phyloP scores from a whole-genome alignment of 2,888 invertebrate genomes.

The Geophilus truncorum region DNA sequence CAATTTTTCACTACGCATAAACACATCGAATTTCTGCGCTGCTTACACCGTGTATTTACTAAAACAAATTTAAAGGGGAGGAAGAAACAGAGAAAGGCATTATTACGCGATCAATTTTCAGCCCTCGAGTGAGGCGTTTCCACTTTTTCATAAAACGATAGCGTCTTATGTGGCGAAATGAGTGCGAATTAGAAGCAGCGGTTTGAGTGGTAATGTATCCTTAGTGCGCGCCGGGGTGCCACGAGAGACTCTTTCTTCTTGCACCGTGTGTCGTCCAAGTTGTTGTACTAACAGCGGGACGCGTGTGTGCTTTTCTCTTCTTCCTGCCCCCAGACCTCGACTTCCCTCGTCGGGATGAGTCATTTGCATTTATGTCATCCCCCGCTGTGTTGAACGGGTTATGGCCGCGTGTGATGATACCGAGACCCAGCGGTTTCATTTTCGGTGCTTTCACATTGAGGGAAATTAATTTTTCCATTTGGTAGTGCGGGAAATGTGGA shows the following conservation, averaged over 20 bases:
- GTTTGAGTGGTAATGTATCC: conserved; percentile 9
- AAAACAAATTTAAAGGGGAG: too few relatives aligned
- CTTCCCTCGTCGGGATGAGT: neutral
- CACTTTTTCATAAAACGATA: too few relatives aligned
- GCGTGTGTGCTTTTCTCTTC: neutral
- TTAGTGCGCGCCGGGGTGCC: neutral
- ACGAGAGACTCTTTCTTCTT: neutral
- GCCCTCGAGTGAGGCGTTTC: too few relatives aligned
- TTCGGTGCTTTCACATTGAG: too few relatives aligned
- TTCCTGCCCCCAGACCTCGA: neutral
- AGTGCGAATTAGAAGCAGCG: neutral
- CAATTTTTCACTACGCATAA: too few relatives aligned
- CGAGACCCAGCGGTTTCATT: neutral
- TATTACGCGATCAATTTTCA: too few relatives aligned
- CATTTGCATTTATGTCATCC: conserved; percentile 11
- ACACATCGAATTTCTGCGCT: too few relatives aligned
- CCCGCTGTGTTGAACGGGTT: neutral
- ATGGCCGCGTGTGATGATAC: neutral
- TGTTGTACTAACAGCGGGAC: neutral
- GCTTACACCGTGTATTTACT: too few relatives aligned
- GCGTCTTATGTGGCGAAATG: neutral
- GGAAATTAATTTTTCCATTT: too few relatives aligned
- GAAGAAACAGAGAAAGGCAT: too few relatives aligned
- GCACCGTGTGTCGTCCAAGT: neutral
- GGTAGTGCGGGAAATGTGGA: too few relatives aligned